A percentile compares a stretch with the other conserved stretches of the same genome.
Conservation (phyloP, 2,113 vertebrate species). For the Pogona vitticeps region DNA sequence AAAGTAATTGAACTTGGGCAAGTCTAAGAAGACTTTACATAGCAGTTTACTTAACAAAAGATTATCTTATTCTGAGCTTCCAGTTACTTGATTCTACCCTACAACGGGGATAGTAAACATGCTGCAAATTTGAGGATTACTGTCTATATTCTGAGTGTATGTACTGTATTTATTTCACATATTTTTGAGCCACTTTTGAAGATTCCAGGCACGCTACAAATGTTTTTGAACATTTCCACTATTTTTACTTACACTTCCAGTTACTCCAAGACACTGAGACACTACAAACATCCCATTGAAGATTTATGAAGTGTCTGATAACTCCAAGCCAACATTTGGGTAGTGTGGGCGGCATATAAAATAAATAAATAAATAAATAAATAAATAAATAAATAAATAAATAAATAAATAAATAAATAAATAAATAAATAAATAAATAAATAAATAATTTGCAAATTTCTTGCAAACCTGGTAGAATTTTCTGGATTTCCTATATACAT, state of each 20-base stretch:
- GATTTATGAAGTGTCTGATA: conserved; percentile 13
- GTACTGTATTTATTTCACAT: neutral
- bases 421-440: no score
- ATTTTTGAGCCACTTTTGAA: neutral
- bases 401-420: no score
- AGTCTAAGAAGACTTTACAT: neutral
- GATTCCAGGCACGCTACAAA: neutral
- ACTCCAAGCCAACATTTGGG: no score
- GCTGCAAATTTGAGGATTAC: neutral
- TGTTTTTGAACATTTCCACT: neutral
- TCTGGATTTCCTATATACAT: neutral
- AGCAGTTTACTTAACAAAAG: rapidly evolving
- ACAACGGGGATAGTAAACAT: neutral
- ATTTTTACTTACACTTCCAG: neutral
- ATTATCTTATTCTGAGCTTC: neutral
- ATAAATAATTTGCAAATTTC: no score
- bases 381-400: no score
- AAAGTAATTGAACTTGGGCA: neutral
- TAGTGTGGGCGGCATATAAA: no score
- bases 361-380: no score
- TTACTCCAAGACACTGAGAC: neutral
- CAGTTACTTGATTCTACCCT: neutral
- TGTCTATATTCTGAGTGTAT: neutral
- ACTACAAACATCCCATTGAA: neutral
- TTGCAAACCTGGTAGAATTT: neutral